Evolutionary conservation across 1,140 invertebrate genomes (phyloP).

Genomic region (Antheraea pernyi): DNA sequence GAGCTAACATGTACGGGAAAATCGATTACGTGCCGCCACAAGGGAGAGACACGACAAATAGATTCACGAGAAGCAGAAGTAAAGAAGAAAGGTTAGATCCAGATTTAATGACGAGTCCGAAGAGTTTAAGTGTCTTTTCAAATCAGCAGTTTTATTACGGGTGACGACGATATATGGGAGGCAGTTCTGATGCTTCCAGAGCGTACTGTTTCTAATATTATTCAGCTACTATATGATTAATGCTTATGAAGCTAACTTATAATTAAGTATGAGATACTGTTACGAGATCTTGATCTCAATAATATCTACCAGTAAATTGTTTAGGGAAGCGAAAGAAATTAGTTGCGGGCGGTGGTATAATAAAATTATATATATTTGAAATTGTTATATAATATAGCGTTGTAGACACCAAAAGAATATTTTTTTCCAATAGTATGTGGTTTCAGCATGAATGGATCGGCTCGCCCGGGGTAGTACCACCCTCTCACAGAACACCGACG

Average conservation of each 20-base stretch:
- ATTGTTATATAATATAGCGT: no score
- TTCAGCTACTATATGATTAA: neutral
- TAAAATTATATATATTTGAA: no score
- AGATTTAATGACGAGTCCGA: constrained; percentile 65
- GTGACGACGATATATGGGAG: constrained; percentile 55
- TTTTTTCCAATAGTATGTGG: no score
- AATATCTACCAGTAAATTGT: neutral
- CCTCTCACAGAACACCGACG: no score
- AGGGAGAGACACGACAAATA: constrained; percentile 43
- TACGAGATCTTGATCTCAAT: neutral
- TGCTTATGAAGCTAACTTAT: constrained; percentile 24
- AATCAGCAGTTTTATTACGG: constrained; percentile 73
- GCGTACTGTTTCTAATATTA: constrained; percentile 62
- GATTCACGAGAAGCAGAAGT: constrained; percentile 48
- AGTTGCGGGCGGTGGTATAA: no score
- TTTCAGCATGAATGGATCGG: no score
- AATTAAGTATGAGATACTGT: neutral
- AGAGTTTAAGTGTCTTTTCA: constrained; percentile 66
- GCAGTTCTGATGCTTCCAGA: constrained; percentile 51
- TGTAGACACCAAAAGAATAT: no score
- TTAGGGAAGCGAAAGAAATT: no score
- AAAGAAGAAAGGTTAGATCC: constrained; percentile 41
- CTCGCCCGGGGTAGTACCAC: no score
- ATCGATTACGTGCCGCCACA: constrained; percentile 62
- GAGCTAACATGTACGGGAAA: constrained; percentile 72